These are phyloP conservation scores for Suricata suricatta DNA, from an alignment of 2,113 vertebrate genomes.

Conservation along the genomic window DNA sequence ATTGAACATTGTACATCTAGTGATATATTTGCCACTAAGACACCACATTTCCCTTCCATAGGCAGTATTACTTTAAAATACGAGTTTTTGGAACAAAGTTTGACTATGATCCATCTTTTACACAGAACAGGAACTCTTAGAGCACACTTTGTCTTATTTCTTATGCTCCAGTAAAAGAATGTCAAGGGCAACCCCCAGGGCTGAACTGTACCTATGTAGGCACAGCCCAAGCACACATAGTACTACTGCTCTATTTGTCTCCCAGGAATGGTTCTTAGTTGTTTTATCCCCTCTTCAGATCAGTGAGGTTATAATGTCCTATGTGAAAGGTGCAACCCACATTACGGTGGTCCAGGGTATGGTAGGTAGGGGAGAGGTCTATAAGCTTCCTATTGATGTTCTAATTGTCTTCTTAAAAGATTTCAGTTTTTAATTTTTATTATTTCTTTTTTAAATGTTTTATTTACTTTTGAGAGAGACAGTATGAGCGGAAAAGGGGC, in stretches of 20 bases:
- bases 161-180: not conserved
- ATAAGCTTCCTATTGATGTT: not conserved
- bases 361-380: not conserved
- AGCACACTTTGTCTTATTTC: not conserved
- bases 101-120: not conserved
- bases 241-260: not conserved
- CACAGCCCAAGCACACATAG: not conserved
- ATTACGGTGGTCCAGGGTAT: not conserved
- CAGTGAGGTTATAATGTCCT: not conserved
- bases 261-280: not conserved
- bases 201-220: not conserved
- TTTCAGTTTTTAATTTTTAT: not conserved
- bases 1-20: not conserved
- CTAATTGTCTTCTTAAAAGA: slow-evolving; percentile 11
- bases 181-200: not conserved
- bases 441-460: not conserved
- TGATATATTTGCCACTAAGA: not conserved
- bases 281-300: not conserved
- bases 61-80: not conserved
- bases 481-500: not conserved
- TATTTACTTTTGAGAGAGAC: not conserved
- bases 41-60: not conserved
- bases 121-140: not conserved
- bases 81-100: not conserved
- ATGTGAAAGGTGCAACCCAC: not conserved